Evolutionary conservation across 1,140 invertebrate species (phyloP), one percentile per base, ranked within the genome.

Genomic region (Eupristina koningsbergeri): DNA sequence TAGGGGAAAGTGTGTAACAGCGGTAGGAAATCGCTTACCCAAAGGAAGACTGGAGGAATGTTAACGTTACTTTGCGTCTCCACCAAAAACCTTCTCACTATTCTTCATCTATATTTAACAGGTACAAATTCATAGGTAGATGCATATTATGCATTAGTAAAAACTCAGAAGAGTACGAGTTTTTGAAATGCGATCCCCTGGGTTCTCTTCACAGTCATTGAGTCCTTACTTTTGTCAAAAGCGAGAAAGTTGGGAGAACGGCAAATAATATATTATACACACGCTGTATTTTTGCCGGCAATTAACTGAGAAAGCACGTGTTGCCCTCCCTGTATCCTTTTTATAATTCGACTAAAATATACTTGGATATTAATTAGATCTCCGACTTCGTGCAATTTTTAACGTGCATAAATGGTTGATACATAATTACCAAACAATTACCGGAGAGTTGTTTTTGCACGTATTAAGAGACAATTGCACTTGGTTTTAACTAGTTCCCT

Each of bases 1-100:
- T 19, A 17, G 3, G 53, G 22, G 26, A 26, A 53, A 53, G 19
- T 9, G 11, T 13, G 17, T 15, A 17, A 53, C 17, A 53, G n/a
- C n/a, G n/a, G 19, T 67, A 61, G 64, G 67, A 53, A 82, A 77
- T 76, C 85, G 80, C 74, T 83, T 77, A 83, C 81, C 81, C 58
- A 58, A 22, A 47, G 63, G 47, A 58, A 26, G 17, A 45, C 39
- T 79, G n/a, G 11, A 74, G 58, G 50, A 36, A 26, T 53, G 76
- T 76, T 58, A 67, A n/a, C 39, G 64, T 75, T 73, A 67, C 69
- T 64, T 36, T 45, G 29, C 26, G 29, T 3, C 80, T 71, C 11
- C 29, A 41, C 34, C 47, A 53, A 61, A 53, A 53, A 29, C 17
- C 58, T 61, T 64, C 73, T 2, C 80, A 82, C 58, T 73, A 13